A percentile compares a stretch with the other conserved stretches of the same genome.
Evolutionary conservation across 35 echinoderm and acorn worm species (phyloP).

Genomic region (Apostichopus japonicus): DNA sequence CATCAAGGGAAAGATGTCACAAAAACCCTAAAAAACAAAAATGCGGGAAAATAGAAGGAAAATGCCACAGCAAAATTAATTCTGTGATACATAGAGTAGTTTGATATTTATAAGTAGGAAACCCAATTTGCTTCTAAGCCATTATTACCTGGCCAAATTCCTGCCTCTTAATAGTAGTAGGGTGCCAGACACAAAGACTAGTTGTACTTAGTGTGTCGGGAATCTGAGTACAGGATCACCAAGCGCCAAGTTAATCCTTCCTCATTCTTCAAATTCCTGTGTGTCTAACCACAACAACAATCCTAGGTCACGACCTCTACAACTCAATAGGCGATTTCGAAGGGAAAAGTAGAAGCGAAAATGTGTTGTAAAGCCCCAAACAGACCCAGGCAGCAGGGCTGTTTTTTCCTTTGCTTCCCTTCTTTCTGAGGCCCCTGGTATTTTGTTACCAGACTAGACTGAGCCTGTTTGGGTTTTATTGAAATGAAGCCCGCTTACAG

Average conservation of each 20-base stretch:
- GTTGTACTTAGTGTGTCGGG: too few species aligned
- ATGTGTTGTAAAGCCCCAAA: background rate
- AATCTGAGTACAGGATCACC: too few species aligned
- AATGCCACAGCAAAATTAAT: too few species aligned
- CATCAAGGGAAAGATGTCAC: too few species aligned
- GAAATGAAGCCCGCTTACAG: background rate
- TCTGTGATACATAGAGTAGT: too few species aligned
- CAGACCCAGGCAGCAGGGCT: background rate
- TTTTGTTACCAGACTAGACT: background rate
- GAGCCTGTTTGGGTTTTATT: background rate
- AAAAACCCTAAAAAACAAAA: too few species aligned
- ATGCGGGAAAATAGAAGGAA: too few species aligned
- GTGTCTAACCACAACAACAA: background rate
- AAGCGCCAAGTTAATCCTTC: background rate
- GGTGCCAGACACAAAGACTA: too few species aligned
- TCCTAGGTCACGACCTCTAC: background rate
- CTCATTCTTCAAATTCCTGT: background rate
- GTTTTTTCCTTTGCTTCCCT: background rate
- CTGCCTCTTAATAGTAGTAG: too few species aligned
- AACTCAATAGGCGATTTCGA: constrained; percentile 1
- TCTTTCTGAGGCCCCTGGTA: background rate
- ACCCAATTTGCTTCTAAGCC: too few species aligned
- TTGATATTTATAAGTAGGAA: too few species aligned
- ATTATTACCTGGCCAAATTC: too few species aligned
- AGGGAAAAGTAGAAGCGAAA: background rate